Base-by-base conservation (phyloP, 2,888 invertebrate species). In the Drosophila aldrichi region DNA sequence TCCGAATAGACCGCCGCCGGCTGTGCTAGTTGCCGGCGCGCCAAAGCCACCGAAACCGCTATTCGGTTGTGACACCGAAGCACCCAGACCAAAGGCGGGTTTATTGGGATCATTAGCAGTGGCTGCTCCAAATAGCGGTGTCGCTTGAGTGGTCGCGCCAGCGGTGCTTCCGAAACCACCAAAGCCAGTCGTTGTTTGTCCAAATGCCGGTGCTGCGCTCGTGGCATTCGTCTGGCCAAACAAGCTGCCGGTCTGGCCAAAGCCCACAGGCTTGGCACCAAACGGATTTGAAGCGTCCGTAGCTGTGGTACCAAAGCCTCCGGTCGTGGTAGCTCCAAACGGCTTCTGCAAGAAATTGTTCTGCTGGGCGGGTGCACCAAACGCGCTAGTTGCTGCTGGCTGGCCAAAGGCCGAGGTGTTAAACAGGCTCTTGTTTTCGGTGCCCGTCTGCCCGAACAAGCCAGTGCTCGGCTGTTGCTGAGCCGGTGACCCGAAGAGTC, bases 301-400 rank as follows among this genome's bases (percentile, higher is more conserved):
- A 18, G 81, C 60, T 3, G 91, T 71, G 4, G 90, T 82, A 2
- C 91, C 91, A 76, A 92, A 92, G 70, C 84, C 90, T 3, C 78
- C 80, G 0, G 93, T 91, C 1, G 94, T 92, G 5, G 95, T 92
- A 16, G 93, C 94, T 56, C 94, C 93, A 77, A 93, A 94, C 58
- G 94, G 94, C 93, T 96, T 95, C 0, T 95, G 96, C 92, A 97
- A 96, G 41, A 96, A 94, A 54, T 94, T 94, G 2, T 94, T 94
- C 0, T 95, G 94, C 38, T 94, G 94, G 1, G 94, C 94, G 1
- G 95, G 93, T 22, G 94, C 94, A 76, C 94, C 93, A 83, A 95
- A 95, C 0, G 89, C 90, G 22, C 93, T 93, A 22, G 92, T 91
- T 7, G 87, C 75, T 8, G 86, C 77, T 7, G 89, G 78, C 57